phyloP scores from a whole-genome alignment of 2,888 invertebrate genomes.

The Lumbricus terrestris region DNA sequence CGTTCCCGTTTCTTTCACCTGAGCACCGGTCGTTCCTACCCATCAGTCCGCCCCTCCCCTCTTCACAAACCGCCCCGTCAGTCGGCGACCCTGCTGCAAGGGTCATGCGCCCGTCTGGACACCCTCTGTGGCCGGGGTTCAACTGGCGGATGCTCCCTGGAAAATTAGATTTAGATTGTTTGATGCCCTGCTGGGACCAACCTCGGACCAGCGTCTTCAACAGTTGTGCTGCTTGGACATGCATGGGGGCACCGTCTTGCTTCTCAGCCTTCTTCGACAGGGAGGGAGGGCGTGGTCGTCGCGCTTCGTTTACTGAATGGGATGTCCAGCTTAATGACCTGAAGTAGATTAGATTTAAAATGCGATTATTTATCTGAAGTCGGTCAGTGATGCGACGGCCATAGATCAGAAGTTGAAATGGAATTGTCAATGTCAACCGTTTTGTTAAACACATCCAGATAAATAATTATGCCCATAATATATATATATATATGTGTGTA shows the following conservation, averaged over 20 bases:
- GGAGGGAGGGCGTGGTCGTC: not conserved
- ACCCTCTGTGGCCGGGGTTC: constrained; percentile 9
- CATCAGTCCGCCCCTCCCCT: not conserved
- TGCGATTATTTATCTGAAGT: not conserved
- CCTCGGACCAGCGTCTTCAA: no score
- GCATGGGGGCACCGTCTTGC: not conserved
- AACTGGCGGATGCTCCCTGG: not conserved
- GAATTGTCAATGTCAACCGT: not conserved
- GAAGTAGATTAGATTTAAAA: constrained; percentile 6
- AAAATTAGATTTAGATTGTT: constrained; percentile 16
- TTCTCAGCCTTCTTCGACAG: not conserved
- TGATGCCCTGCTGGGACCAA: not conserved
- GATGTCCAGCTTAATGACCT: not conserved
- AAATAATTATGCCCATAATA: constrained; percentile 10
- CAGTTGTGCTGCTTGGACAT: not conserved
- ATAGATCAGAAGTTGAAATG: not conserved
- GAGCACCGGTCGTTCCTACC: not conserved
- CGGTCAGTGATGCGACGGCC: not conserved
- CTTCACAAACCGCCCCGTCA: not conserved
- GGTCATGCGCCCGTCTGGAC: constrained; percentile 14
- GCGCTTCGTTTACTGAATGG: constrained; percentile 4
- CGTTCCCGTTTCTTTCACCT: not conserved
- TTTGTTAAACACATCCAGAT: not conserved
- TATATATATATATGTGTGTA: not conserved
- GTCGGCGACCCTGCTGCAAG: not conserved